Conservation (phyloP, 2,797 vertebrate genomes). For the Falco novaeseelandiae region DNA sequence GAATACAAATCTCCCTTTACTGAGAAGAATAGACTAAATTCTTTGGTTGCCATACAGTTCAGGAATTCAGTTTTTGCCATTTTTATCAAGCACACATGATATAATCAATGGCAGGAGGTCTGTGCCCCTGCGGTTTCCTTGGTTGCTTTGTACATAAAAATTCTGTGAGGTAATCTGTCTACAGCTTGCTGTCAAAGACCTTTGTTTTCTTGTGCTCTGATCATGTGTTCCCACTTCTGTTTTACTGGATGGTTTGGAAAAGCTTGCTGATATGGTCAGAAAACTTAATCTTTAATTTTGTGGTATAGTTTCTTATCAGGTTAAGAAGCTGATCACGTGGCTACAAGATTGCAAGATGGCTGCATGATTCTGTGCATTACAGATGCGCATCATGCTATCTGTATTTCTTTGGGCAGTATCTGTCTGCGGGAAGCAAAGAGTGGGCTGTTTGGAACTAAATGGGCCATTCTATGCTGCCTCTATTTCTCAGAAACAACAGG, state of each 20-base stretch:
- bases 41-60: neutral
- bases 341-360: neutral
- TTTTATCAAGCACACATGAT: neutral
- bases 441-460: neutral
- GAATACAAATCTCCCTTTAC: neutral
- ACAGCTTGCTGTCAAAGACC: neutral
- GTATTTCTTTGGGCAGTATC: neutral
- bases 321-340: neutral
- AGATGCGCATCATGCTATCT: neutral
- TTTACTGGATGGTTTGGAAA: neutral
- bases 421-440: neutral
- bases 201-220: neutral
- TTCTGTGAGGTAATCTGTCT: neutral
- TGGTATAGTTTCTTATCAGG: neutral
- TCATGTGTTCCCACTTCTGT: neutral
- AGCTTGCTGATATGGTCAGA: neutral
- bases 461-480: neutral
- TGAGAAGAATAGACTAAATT: neutral
- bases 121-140: neutral
- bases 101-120: neutral
- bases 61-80: neutral
- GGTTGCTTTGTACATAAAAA: neutral
- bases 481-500: neutral
- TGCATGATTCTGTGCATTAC: neutral
- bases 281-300: neutral